Conservation (phyloP, 2,797 vertebrate species). For the Ibycter americanus region DNA sequence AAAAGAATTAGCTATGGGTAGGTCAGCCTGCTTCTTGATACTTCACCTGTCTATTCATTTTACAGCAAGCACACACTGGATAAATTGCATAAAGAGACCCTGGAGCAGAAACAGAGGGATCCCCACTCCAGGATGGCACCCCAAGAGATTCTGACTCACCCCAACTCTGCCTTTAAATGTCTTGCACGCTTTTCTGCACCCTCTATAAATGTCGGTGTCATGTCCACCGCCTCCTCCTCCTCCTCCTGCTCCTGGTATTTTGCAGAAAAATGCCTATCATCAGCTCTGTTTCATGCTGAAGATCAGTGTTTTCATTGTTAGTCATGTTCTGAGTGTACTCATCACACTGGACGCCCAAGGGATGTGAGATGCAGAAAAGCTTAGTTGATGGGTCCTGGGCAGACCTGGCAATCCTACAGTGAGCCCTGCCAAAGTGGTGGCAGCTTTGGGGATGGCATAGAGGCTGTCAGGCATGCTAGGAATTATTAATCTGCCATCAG, state of each 20-base stretch:
- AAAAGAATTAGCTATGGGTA: background rate
- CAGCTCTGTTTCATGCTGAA: background rate
- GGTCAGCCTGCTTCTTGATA: background rate
- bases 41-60: background rate
- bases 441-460: background rate
- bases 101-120: background rate
- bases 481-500: background rate
- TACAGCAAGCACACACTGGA: background rate
- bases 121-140: background rate
- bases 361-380: background rate
- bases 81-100: background rate
- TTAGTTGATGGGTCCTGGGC: background rate
- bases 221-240: background rate
- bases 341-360: background rate
- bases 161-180: background rate
- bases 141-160: background rate
- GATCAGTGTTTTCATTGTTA: background rate
- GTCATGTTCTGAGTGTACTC: background rate
- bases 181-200: background rate
- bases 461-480: background rate
- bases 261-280: background rate
- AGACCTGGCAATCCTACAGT: background rate
- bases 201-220: background rate
- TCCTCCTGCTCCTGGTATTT: background rate
- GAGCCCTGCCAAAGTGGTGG: background rate